Percentiles rank a stretch among this genome's conserved stretches.
Conservation (phyloP, 2,113 vertebrate species). For the Zosterops lateralis region DNA sequence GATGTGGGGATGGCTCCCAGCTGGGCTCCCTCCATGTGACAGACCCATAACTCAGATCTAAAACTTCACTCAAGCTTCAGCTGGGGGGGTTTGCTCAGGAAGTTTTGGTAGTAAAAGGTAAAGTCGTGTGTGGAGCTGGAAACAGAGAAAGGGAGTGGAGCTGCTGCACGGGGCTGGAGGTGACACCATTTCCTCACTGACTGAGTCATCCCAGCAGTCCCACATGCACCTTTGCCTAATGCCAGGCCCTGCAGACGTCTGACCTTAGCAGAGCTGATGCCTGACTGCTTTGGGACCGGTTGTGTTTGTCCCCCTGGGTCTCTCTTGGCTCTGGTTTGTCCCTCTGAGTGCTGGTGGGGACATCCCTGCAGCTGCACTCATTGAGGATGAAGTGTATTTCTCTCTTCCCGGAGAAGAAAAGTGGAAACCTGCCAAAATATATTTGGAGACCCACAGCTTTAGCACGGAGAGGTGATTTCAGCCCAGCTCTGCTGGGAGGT, state of each 20-base stretch:
- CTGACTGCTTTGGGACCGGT: accelerated
- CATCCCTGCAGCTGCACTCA: neutral
- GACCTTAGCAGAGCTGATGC: neutral
- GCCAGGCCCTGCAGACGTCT: neutral
- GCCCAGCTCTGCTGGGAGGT: neutral
- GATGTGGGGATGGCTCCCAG: neutral
- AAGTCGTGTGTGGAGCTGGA: neutral
- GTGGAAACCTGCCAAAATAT: neutral
- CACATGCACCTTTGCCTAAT: neutral
- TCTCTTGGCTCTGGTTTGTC: neutral
- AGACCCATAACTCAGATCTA: accelerated
- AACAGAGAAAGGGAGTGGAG: neutral
- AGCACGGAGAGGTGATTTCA: neutral
- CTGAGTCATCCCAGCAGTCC: neutral
- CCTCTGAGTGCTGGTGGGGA: neutral
- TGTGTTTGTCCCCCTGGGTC: neutral
- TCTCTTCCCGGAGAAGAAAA: neutral
- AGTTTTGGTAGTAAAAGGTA: neutral
- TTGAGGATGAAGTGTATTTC: neutral
- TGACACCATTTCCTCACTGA: neutral
- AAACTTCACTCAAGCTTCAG: neutral
- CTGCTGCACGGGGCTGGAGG: neutral
- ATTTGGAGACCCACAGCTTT: neutral
- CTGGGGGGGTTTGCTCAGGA: neutral
- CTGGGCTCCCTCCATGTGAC: neutral